Evolutionary conservation across 92 coral and sea anemone species (phyloP), one percentile per base, ranked within the genome.

Genomic region (Zoanthus solanderi): DNA sequence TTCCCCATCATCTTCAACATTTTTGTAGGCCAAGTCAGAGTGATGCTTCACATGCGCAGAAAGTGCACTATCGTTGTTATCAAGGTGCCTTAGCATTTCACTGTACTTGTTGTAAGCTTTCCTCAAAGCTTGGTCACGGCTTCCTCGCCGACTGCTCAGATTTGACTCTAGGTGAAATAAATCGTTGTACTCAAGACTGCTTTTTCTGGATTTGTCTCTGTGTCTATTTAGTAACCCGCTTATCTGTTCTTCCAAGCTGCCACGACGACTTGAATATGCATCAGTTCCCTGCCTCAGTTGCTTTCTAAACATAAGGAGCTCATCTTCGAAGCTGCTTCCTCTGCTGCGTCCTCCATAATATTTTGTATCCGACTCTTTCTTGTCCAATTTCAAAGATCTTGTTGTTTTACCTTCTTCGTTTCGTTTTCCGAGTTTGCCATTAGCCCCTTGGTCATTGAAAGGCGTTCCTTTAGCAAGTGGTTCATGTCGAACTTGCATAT

Each of bases 311-410:
- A 28, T 14, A 5, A 11, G 30, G 11, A 28, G 5, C 15, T 91
- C 90, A 2, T 91, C 91, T 29, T 83, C 44, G 10, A 88, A 57
- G 76, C 92, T 91, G n/a, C 80, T 76, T 34, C 53, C 28, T 79
- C 92, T 57, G 65, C 63, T 69, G n/a, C 90, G 79, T 18, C 29
- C 71, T 32, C 75, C 12, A 66, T 12, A 45, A 13, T 17, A 11
- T 48, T 81, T 81, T 17, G 58, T 23, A 67, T 47, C 85, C 10
- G 23, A 6, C 42, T 81, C 37, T 44, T 80, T 80, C 31, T 63
- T 31, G 5, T 80, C 75, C 30, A 69, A 5, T 66, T 46, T 80
- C 13, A 5, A 13, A 17, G 79, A 11, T 2, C 7, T 71, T n/a
- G 56, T 9, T 78, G 57, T 18, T 84, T 69, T 83, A 76, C 52